phyloP scores from a whole-genome alignment of 2,113 vertebrate species.

The Ophthalmolycus amberensis region DNA sequence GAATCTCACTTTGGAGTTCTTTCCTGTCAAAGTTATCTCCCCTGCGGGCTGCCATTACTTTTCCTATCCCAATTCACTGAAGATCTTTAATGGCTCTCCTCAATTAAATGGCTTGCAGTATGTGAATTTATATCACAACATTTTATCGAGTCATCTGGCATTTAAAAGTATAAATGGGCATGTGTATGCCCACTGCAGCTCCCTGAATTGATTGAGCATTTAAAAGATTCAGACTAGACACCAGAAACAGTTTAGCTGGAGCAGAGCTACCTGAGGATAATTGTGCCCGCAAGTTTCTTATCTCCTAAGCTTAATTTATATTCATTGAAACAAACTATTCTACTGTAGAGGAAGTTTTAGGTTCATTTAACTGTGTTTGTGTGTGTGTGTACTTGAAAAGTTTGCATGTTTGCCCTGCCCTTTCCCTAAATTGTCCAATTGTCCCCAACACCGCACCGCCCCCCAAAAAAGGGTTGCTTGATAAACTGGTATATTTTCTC shows the following conservation, averaged over 20 bases:
- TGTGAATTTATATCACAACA: slow-evolving; percentile 40
- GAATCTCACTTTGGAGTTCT: slow-evolving; percentile 32
- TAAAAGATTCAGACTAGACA: slow-evolving; percentile 28
- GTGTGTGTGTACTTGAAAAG: background rate
- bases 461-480: background rate
- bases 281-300: slow-evolving; percentile 17
- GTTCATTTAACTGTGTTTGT: background rate
- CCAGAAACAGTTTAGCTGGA: slow-evolving; percentile 24
- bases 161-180: slow-evolving; percentile 42
- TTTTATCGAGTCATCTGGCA: slow-evolving; percentile 40
- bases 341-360: background rate
- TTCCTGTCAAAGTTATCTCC: slow-evolving; percentile 43
- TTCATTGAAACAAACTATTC: slow-evolving; percentile 3
- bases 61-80: slow-evolving; percentile 33
- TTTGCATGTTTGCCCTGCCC: background rate
- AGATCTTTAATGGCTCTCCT: slow-evolving; percentile 45
- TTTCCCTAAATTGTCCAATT: background rate
- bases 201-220: slow-evolving; percentile 36
- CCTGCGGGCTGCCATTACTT: slow-evolving; percentile 36
- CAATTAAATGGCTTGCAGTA: slow-evolving; percentile 44
- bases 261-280: slow-evolving; percentile 7
- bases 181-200: slow-evolving; percentile 18
- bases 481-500: slow-evolving; percentile 2
- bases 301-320: background rate
- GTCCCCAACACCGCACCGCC: background rate